Evolutionary conservation across 2,113 vertebrate genomes (phyloP).

Genomic region (Pedionomus torquatus): DNA sequence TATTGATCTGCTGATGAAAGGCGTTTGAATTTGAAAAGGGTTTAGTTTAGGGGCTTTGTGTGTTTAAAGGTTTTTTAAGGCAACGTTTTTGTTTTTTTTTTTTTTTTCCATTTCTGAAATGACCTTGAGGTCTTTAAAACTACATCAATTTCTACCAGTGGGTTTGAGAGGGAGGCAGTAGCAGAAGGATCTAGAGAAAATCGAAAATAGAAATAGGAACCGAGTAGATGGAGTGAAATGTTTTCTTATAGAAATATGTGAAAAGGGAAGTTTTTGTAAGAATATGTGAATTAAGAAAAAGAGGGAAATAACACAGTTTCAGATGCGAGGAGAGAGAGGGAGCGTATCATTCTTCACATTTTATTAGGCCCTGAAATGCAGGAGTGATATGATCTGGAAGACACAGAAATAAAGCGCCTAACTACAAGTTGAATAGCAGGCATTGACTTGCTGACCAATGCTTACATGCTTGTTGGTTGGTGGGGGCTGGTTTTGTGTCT

Average conservation of each 20-base stretch:
- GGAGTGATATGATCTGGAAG: conserved; percentile 55
- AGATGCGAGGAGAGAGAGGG: not conserved
- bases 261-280: conserved; percentile 79
- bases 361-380: conserved; percentile 61
- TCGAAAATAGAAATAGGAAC: conserved; percentile 69
- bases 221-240: conserved; percentile 58
- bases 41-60: conserved; percentile 29
- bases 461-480: conserved; percentile 53
- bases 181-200: conserved; percentile 52
- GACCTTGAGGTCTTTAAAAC: conserved; percentile 48
- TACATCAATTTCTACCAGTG: conserved; percentile 35
- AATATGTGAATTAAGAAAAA: conserved; percentile 56
- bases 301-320: conserved; percentile 66
- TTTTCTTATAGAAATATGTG: conserved; percentile 61
- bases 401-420: conserved; percentile 68
- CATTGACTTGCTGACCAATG: conserved; percentile 76
- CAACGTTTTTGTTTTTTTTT: not conserved
- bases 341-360: conserved; percentile 62
- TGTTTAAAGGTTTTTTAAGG: conserved; percentile 8
- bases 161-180: conserved; percentile 32
- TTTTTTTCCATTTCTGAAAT: conserved; percentile 19
- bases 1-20: conserved; percentile 63
- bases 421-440: conserved; percentile 71
- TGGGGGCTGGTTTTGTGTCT: conserved; percentile 60
- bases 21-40: conserved; percentile 38